Percentiles rank a stretch among this genome's conserved stretches.
Evolutionary conservation across 2,888 invertebrate species (phyloP).

Genomic region (Nomada ruficornis): DNA sequence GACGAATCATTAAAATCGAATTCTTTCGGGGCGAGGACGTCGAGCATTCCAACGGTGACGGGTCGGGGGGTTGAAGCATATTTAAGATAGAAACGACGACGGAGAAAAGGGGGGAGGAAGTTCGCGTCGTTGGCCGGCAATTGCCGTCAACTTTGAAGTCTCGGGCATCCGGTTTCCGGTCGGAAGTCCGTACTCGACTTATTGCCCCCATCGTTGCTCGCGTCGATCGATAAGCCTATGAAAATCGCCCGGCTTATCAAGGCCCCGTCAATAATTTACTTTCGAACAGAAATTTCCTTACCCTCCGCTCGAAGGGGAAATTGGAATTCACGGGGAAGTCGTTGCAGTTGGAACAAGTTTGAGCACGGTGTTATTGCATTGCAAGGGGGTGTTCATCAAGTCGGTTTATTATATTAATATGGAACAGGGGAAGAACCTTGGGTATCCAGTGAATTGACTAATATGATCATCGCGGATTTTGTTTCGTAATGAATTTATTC

Average conservation of each 20-base stretch:
- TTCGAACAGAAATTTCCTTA: constrained; percentile 37
- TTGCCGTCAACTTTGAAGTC: constrained; percentile 69
- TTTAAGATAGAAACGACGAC: constrained; percentile 54
- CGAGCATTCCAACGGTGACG: constrained; percentile 41
- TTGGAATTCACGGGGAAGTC: constrained; percentile 16
- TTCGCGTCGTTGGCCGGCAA: constrained; percentile 66
- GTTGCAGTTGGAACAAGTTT: neutral
- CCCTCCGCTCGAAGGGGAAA: constrained; percentile 1
- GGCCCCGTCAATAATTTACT: constrained; percentile 40
- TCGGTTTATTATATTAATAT: neutral
- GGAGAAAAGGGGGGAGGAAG: neutral
- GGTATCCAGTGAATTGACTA: too few species aligned
- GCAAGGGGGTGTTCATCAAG: neutral
- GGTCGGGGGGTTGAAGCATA: constrained; percentile 27
- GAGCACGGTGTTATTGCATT: neutral
- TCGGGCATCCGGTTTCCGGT: constrained; percentile 54
- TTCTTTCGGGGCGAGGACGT: constrained; percentile 61
- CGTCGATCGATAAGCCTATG: constrained; percentile 8
- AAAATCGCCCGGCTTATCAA: constrained; percentile 46
- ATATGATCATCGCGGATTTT: too few species aligned
- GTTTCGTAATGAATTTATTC: too few species aligned
- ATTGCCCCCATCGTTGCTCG: constrained; percentile 53
- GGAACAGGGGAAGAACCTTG: neutral
- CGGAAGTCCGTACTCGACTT: constrained; percentile 62
- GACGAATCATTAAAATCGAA: constrained; percentile 77